Evolutionary conservation across 2,113 vertebrate species (phyloP).

Genomic region (Eulemur macaco): DNA sequence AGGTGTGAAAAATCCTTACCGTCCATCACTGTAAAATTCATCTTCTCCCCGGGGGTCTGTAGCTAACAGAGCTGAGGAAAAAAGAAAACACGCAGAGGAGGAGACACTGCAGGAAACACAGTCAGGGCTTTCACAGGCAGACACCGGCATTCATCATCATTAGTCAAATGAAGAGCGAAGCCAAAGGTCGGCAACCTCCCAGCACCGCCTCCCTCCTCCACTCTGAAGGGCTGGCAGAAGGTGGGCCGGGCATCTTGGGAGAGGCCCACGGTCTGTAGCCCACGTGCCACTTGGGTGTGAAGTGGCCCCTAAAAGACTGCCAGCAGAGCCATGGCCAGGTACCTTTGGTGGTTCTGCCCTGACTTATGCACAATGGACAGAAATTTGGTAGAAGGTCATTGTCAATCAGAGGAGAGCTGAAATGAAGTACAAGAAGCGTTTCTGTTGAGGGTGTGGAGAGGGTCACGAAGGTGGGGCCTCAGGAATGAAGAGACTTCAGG

Average conservation of each 20-base stretch:
- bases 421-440: background rate
- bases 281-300: background rate
- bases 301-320: background rate
- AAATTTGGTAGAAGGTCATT: background rate
- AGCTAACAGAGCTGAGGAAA: slow-evolving; percentile 25
- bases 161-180: slow-evolving; percentile 44
- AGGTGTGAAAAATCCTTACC: slow-evolving; percentile 50
- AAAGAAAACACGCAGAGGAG: background rate
- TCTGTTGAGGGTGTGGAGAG: background rate
- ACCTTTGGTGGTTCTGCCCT: background rate
- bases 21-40: slow-evolving; percentile 43
- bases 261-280: background rate
- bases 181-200: background rate
- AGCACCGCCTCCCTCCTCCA: background rate
- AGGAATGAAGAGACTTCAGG: background rate
- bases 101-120: background rate
- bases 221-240: background rate
- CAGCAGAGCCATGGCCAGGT: background rate
- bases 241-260: background rate
- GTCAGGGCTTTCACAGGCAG: background rate
- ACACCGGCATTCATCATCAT: background rate
- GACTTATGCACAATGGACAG: background rate
- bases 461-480: background rate
- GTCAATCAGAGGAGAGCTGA: background rate
- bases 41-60: background rate